These are phyloP conservation scores for Thamnophis elegans DNA, from an alignment of 2,797 vertebrate genomes.

Conservation along the genomic window DNA sequence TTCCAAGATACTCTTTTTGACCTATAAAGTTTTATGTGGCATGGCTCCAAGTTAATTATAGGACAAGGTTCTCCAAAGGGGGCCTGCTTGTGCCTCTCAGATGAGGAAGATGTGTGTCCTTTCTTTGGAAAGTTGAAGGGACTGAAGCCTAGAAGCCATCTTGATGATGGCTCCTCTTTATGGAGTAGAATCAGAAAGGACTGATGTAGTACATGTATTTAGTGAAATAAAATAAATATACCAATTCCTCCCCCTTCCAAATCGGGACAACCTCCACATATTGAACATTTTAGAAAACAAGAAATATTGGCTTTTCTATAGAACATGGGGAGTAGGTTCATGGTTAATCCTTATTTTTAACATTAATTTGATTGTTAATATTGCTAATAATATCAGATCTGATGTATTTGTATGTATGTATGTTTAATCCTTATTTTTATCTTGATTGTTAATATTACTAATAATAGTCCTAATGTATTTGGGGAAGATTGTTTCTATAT, in stretches of 20 bases:
- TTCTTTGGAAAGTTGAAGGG: background rate
- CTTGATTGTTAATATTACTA: background rate
- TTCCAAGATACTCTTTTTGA: background rate
- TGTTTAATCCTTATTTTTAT: background rate
- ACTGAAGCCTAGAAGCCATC: background rate
- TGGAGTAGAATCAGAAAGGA: background rate
- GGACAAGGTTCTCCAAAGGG: background rate
- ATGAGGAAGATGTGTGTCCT: background rate
- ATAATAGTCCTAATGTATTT: background rate
- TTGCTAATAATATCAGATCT: background rate
- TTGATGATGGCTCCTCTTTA: background rate
- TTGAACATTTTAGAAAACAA: background rate
- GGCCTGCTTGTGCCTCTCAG: background rate
- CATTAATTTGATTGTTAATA: background rate
- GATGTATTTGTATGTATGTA: background rate
- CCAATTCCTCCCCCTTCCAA: background rate
- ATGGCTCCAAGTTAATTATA: background rate
- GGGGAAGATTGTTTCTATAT: background rate
- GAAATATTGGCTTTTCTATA: background rate
- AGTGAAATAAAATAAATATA: background rate
- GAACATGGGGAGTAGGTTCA: background rate
- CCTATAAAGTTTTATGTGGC: background rate
- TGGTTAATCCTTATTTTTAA: background rate
- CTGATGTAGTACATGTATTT: background rate
- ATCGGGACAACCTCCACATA: background rate